phyloP scores from a whole-genome alignment of 1,140 invertebrate species.

The Heterodera carotae region DNA sequence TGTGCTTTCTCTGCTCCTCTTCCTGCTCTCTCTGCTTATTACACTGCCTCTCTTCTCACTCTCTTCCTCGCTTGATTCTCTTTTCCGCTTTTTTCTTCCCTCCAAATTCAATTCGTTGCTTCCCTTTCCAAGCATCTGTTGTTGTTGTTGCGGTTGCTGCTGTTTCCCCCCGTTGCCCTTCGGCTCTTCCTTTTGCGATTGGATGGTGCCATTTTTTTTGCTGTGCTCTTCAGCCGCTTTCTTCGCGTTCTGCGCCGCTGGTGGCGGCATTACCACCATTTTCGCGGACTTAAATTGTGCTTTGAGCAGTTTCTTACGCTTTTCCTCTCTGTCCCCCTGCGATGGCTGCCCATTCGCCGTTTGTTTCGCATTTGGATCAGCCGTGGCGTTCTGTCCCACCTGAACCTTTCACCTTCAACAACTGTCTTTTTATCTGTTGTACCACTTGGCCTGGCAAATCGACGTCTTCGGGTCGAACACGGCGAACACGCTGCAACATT shows the following conservation, averaged over 20 bases:
- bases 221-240: constrained; percentile 13
- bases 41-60: neutral
- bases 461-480: constrained; percentile 51
- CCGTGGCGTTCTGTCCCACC: constrained; percentile 9
- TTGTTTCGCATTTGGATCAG: constrained; percentile 14
- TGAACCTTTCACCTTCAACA: neutral
- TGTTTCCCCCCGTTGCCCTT: neutral
- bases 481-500: constrained; percentile 44
- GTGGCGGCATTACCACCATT: constrained; percentile 23
- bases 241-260: constrained; percentile 8
- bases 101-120: too few relatives aligned
- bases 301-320: constrained; percentile 44
- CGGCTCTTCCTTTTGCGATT: constrained; percentile 8
- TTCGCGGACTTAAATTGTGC: constrained; percentile 45
- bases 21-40: neutral
- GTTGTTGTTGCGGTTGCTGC: too few relatives aligned
- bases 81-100: neutral
- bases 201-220: constrained; percentile 29
- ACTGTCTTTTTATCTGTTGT: too few relatives aligned
- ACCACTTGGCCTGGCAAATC: constrained; percentile 35
- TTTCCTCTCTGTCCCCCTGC: constrained; percentile 29
- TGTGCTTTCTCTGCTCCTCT: neutral
- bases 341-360: neutral
- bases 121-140: too few relatives aligned
- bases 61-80: neutral